Evolutionary conservation across 2,797 vertebrate genomes (phyloP).

Genomic region (Lophius americanus): DNA sequence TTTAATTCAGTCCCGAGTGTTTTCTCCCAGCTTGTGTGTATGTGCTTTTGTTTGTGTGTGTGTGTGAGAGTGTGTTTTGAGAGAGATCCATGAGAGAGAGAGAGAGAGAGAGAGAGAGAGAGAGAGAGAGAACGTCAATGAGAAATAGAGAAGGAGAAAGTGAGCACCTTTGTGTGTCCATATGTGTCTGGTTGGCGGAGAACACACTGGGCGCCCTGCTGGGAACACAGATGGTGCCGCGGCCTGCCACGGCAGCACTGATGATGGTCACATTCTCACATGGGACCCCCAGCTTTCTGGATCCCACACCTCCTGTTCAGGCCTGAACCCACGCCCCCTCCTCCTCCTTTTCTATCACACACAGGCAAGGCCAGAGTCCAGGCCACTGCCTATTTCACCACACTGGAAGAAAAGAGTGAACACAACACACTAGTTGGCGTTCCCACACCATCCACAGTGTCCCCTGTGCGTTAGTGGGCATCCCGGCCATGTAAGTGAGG

Average conservation of each 20-base stretch:
- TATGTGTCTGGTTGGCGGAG: slow-evolving; percentile 73
- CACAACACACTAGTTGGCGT: slow-evolving; percentile 59
- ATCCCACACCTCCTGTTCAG: slow-evolving; percentile 83
- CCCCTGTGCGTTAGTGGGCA: slow-evolving; percentile 17
- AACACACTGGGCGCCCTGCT: slow-evolving; percentile 69
- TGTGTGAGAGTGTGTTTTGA: too few relatives aligned
- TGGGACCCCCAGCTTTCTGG: slow-evolving; percentile 80
- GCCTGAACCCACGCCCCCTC: slow-evolving; percentile 57
- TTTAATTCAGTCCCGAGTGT: slow-evolving; percentile 32
- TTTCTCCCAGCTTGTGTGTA: slow-evolving; percentile 11
- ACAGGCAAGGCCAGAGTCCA: slow-evolving; percentile 43
- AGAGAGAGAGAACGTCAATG: too few relatives aligned
- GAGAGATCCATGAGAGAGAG: slow-evolving; percentile 22
- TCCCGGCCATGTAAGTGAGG: slow-evolving; percentile 31
- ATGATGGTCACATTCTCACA: slow-evolving; percentile 83
- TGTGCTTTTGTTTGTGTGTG: neutral
- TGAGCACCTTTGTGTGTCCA: slow-evolving; percentile 77
- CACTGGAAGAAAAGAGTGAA: slow-evolving; percentile 52
- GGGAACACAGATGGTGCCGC: slow-evolving; percentile 82
- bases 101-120: slow-evolving; percentile 28
- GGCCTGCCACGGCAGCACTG: slow-evolving; percentile 74
- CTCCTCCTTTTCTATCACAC: neutral
- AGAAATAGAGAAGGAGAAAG: slow-evolving; percentile 32
- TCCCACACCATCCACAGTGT: slow-evolving; percentile 43
- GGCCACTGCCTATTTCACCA: slow-evolving; percentile 44